A percentile compares a stretch with the other conserved stretches of the same genome.
These are phyloP conservation scores for Ametastegia equiseti DNA, from an alignment of 2,888 invertebrate species.

Conservation along the genomic window DNA sequence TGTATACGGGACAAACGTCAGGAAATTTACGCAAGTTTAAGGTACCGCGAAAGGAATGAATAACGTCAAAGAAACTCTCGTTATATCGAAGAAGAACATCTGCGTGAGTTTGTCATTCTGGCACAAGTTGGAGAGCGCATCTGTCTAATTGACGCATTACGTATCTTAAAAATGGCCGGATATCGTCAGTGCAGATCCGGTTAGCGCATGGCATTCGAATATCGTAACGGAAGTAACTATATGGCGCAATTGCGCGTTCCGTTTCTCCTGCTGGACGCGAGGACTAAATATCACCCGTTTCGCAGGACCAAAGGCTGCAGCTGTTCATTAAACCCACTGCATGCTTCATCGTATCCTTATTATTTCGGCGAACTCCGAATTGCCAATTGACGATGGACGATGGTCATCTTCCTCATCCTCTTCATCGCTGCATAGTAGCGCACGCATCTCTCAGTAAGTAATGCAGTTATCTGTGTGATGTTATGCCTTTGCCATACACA, in stretches of 20 bases:
- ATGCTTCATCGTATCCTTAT: slow-evolving; percentile 21
- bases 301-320: neutral
- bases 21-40: neutral
- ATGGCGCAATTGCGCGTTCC: slow-evolving; percentile 18
- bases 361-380: neutral
- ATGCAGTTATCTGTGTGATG: slow-evolving; percentile 28
- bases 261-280: neutral
- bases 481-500: neutral
- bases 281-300: neutral
- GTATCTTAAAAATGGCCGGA: slow-evolving; percentile 1
- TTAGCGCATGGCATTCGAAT: neutral
- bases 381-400: too few species aligned
- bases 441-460: neutral
- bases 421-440: neutral
- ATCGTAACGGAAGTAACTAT: neutral
- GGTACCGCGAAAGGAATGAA: slow-evolving; percentile 24
- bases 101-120: slow-evolving; percentile 59
- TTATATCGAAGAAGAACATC: slow-evolving; percentile 56
- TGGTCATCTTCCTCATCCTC: neutral
- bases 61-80: slow-evolving; percentile 29
- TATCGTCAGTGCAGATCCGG: slow-evolving; percentile 6
- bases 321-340: slow-evolving; percentile 38
- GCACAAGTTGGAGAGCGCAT: slow-evolving; percentile 53
- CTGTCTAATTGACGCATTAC: slow-evolving; percentile 61
- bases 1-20: neutral